Evolutionary conservation across 2,113 vertebrate species (phyloP), one percentile per base, ranked within the genome.

Genomic region (Erythrocercus mccallii): DNA sequence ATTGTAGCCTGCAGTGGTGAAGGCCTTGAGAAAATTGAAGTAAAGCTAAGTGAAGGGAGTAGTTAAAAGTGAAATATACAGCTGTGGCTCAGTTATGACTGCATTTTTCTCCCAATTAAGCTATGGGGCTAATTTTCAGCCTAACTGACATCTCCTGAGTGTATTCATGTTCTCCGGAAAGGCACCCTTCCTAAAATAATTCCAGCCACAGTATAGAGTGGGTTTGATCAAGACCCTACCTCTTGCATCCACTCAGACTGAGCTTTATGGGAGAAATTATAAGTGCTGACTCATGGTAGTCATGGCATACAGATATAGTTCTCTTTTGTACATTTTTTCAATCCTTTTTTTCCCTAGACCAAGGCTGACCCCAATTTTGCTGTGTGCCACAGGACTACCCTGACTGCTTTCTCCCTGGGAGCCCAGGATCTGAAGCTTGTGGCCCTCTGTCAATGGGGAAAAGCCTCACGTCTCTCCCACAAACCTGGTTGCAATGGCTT

Each of bases 271-370:
- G 15, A 60, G 25, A 78, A 78, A 65, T 40, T 9, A 0, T 21
- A 68, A n/a, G 27, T 15, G 13, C 23, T 69, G 64, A 69, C 2
- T 51, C 23, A 7, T 17, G 12, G 6, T 20, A 62, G 28, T 31
- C 10, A 16, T 71, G 56, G 38, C 0, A 0, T 40, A 68, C 11
- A 68, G 35, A 35, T 3, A 5, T 33, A 38, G 12, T 9, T 27
- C 4, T 11, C 12, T 42, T 79, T 24, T 31, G 24, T 27, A 38
- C 5, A 22, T 0, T 2, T 47, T 92, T 84, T 35, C 5, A n/a
- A 28, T 30, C 4, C 12, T 12, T 30, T 56, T 35, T 10, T 47
- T 6, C 16, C 11, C 12, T 12, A 56, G 25, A 1, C 4, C 5
- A 3, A 69, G 23, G 6, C 37, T 79, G 51, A 56, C 6, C 2